Evolutionary conservation across 2,797 vertebrate genomes (phyloP), one percentile per base, ranked within the genome.

Genomic region (Hippoglossus hippoglossus): DNA sequence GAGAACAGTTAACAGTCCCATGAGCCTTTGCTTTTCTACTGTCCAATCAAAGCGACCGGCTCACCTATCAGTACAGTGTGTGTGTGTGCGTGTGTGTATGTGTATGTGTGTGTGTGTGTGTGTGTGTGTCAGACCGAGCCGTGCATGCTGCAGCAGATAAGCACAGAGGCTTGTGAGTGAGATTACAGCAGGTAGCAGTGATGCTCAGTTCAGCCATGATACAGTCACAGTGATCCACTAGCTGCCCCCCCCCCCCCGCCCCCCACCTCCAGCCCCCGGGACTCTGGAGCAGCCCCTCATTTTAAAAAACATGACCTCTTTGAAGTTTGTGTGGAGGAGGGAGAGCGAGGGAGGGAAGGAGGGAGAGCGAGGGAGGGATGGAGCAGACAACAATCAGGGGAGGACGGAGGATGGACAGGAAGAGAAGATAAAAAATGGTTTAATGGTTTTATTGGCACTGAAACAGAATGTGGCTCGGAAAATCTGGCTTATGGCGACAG

Each of bases 231-330:
- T 54, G 63, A 83, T 69, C 69, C 60, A 52, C 36, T 6, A 26
- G 39, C 64, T 41, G 72, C 52, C 57, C 62, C 73, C 81, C 50
- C 21, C 6, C n/a, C n/a, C n/a, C n/a, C n/a, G n/a, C n/a, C n/a
- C n/a, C n/a, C n/a, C n/a, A n/a, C n/a, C n/a, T n/a, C n/a, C n/a
- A n/a, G n/a, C 41, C 13, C 41, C 41, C 11, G 1, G 39, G 39
- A 44, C 39, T 44, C 12, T 44, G 54, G 56, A 67, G 58, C 18
- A 57, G 73, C 73, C 77, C 44, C 44, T 19, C 71, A 63, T 49
- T 64, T 82, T 83, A 79, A 87, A 74, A 90, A 82, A 77, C 71
- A 79, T 73, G 77, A 54, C 55, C 82, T 71, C 90, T 93, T 90
- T 91, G 87, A 85, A 83, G 89, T 81, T 28, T 24, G 6, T 9